Percentiles rank a stretch among this genome's conserved stretches.
These are phyloP conservation scores for Oryzias sinensis DNA, from an alignment of 2,797 vertebrate genomes.

Conservation along the genomic window DNA sequence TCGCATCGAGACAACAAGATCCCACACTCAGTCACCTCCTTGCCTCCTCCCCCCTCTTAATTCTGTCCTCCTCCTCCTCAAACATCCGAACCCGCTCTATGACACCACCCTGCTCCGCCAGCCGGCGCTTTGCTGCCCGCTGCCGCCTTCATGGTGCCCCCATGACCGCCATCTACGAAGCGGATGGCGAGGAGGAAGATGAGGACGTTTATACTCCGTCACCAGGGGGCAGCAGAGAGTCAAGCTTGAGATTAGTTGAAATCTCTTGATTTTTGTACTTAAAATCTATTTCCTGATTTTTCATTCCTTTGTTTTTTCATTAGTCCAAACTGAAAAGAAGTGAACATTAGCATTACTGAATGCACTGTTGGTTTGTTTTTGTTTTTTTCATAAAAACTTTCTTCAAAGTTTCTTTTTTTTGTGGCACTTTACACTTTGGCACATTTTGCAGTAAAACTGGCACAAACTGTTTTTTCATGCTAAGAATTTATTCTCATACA, in stretches of 20 bases:
- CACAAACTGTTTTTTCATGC: too few species aligned
- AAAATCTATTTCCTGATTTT: not conserved
- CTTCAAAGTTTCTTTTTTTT: too few species aligned
- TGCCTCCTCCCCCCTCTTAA: constrained; percentile 72
- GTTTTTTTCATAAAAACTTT: too few species aligned
- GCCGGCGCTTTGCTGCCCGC: constrained; percentile 85
- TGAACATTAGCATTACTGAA: not conserved
- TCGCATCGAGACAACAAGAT: constrained; percentile 14
- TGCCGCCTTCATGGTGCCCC: constrained; percentile 85
- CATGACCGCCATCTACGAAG: constrained; percentile 91
- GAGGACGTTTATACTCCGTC: constrained; percentile 9
- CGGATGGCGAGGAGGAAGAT: constrained; percentile 67
- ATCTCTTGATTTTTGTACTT: constrained; percentile 8
- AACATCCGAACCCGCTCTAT: constrained; percentile 78
- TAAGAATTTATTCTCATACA: too few species aligned
- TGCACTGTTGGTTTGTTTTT: too few species aligned
- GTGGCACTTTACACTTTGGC: too few species aligned
- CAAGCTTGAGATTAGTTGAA: constrained; percentile 4
- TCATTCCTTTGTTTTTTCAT: not conserved
- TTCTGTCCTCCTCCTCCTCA: constrained; percentile 37
- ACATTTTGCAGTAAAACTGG: too few species aligned
- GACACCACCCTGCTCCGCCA: constrained; percentile 88
- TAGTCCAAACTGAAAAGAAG: not conserved
- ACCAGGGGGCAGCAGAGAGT: not conserved
- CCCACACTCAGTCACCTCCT: constrained; percentile 34